Conservation (phyloP, 2,888 invertebrate genomes). For the Byasa hedistus region DNA sequence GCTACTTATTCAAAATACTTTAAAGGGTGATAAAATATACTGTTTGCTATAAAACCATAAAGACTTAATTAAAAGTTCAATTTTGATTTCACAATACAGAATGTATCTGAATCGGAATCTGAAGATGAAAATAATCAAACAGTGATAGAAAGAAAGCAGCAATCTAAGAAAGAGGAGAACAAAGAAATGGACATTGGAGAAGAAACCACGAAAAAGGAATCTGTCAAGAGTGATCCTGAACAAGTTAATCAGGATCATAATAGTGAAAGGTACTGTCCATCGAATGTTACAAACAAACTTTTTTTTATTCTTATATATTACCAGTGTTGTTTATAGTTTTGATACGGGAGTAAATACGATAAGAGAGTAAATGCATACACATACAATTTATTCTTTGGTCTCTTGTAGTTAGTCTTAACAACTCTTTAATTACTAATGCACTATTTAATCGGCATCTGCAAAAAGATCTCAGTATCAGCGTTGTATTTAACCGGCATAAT, state of each 20-base stretch:
- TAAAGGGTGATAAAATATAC: too few relatives aligned
- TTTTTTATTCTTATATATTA: not conserved
- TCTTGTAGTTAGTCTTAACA: too few relatives aligned
- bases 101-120: conserved; percentile 64
- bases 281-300: not conserved
- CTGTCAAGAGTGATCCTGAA: conserved; percentile 43
- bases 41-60: not conserved
- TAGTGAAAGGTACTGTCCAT: conserved; percentile 56
- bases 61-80: not conserved
- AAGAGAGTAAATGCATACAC: too few relatives aligned
- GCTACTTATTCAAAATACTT: too few relatives aligned
- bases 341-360: not conserved
- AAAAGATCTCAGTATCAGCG: too few relatives aligned
- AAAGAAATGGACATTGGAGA: conserved; percentile 47
- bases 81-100: conserved; percentile 41
- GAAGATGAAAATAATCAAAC: conserved; percentile 69
- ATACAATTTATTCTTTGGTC: too few relatives aligned
- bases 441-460: too few relatives aligned
- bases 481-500: too few relatives aligned
- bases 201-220: conserved; percentile 41
- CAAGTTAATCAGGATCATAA: conserved; percentile 47
- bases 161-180: conserved; percentile 45
- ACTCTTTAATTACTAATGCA: too few relatives aligned
- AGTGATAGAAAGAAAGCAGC: conserved; percentile 67
- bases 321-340: not conserved